Conservation (phyloP, 2,113 vertebrate genomes). For the Donacobius atricapilla region DNA sequence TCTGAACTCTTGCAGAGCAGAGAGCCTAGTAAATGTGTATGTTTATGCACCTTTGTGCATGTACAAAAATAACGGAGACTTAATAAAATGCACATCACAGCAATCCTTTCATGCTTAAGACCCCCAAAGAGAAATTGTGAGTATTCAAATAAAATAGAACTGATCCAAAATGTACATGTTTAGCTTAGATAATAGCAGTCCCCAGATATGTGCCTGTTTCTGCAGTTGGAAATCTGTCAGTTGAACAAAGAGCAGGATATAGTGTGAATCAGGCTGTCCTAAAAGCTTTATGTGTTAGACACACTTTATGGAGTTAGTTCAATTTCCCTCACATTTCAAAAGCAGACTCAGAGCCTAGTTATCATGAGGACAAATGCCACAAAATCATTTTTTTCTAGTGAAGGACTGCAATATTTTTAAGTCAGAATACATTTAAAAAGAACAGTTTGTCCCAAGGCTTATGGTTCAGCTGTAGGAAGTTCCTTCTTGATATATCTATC, state of each 20-base stretch:
- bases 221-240: constrained; percentile 49
- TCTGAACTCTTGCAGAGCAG: background rate
- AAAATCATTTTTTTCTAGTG: constrained; percentile 20
- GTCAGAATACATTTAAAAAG: background rate
- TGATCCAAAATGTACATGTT: constrained; percentile 51
- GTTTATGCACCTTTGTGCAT: constrained; percentile 11
- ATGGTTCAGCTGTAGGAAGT: background rate
- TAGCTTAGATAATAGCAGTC: constrained; percentile 33
- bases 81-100: constrained; percentile 17
- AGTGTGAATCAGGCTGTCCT: constrained; percentile 35
- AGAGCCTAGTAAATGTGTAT: background rate
- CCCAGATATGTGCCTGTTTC: constrained; percentile 5
- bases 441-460: constrained; percentile 18
- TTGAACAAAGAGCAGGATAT: constrained; percentile 52
- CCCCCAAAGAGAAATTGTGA: constrained; percentile 17
- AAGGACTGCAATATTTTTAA: constrained; percentile 19
- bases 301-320: constrained; percentile 27
- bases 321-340: constrained; percentile 42
- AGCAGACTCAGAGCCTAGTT: constrained; percentile 24
- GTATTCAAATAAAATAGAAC: constrained; percentile 38
- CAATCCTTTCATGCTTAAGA: constrained; percentile 37
- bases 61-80: constrained; percentile 3
- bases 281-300: constrained; percentile 43
- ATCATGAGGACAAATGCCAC: background rate
- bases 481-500: background rate